These are phyloP conservation scores for Mirza zaza DNA, from an alignment of 2,113 vertebrate species.

Conservation along the genomic window DNA sequence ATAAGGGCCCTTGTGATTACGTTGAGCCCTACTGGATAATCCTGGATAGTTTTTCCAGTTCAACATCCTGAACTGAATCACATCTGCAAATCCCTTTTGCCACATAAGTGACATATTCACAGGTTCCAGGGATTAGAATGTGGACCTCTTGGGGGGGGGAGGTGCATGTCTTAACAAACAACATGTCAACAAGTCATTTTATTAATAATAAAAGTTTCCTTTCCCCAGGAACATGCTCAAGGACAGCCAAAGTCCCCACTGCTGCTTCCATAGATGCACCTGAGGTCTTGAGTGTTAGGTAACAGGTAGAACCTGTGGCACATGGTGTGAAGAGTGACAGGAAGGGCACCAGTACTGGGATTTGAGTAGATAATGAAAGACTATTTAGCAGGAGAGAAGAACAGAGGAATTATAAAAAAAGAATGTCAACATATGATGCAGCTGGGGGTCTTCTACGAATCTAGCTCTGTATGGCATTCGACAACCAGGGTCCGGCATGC, in stretches of 20 bases:
- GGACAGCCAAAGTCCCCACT: background rate
- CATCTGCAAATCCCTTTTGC: background rate
- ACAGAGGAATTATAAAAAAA: background rate
- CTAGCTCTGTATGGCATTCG: background rate
- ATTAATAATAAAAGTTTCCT: background rate
- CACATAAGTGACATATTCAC: background rate
- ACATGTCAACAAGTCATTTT: background rate
- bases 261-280: background rate
- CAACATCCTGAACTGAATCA: background rate
- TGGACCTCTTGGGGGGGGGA: background rate
- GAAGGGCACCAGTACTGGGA: background rate
- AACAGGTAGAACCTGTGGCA: background rate
- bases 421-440: background rate
- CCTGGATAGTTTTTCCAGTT: background rate
- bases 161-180: background rate
- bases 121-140: background rate
- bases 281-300: background rate
- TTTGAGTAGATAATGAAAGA: background rate
- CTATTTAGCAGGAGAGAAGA: background rate
- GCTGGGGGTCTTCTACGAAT: background rate
- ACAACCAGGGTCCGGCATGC: background rate
- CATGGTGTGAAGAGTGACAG: background rate
- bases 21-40: background rate
- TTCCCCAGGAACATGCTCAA: background rate
- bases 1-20: background rate